Base-by-base conservation (phyloP, 64 coral and sea anemone species). In the Exaiptasia diaphana region DNA sequence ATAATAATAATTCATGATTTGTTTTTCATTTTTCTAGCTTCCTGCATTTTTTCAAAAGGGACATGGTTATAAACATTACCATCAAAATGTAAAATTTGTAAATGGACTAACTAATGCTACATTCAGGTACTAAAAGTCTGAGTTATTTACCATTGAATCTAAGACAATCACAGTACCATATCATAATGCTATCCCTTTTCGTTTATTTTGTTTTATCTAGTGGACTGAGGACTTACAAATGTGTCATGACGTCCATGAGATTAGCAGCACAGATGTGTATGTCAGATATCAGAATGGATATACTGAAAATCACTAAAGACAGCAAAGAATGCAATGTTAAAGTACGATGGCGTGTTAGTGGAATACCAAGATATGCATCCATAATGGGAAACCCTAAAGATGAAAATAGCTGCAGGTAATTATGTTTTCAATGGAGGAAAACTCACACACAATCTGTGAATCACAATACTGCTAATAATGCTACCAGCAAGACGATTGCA, bases 321-420 rank as follows among this genome's bases (percentile, higher is more conserved):
- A 36, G 71, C 12, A 71, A 89, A 46, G 89, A 99, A 44, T 75
- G 75, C 22, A 75, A 84, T 28, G 76, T 99, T 6, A 99, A 89
- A 75, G 95, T 89, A 23, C 80, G 95, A 12, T 99, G 95, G 95
- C 87, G 89, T 38, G 81, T 91, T n/a, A 88, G 86, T 41, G 95
- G 95, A 57, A 81, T 93, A 49, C 95, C 95, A 68, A 73, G 69
- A 73, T 73, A 53, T 40, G 26, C 26, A 14, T 64, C 14, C 10
- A 14, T n/a, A n/a, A n/a, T n/a, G n/a, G n/a, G n/a, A 11, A n/a
- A 11, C 9, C n/a, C n/a, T 11, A 52, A n/a, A 52, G n/a, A n/a
- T n/a, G n/a, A n/a, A n/a, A n/a, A n/a, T n/a, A n/a, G n/a, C n/a
- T 77, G 43, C 81, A 57, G 73, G 73, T 80, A 60, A n/a, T n/a